Percentiles rank a stretch among this genome's conserved stretches.
Evolutionary conservation across 1,140 invertebrate genomes (phyloP).

Genomic region (Anastatus disparis): DNA sequence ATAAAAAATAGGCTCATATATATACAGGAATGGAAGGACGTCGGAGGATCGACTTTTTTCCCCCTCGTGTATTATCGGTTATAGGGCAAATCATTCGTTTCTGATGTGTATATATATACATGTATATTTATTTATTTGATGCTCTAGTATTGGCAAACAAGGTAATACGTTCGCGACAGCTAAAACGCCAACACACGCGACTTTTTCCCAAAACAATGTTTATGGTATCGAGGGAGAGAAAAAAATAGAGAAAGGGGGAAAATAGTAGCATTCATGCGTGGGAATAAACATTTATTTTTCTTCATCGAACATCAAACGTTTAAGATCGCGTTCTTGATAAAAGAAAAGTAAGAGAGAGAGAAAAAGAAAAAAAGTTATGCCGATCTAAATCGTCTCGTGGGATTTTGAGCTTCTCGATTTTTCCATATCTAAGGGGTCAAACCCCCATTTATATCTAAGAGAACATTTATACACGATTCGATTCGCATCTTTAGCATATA

Average conservation of each 20-base stretch:
- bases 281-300: conserved; percentile 25
- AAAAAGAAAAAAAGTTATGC: too few relatives aligned
- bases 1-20: too few relatives aligned
- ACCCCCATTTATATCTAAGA: too few relatives aligned
- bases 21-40: neutral
- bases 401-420: too few relatives aligned
- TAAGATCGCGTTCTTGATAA: too few relatives aligned
- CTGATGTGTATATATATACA: too few relatives aligned
- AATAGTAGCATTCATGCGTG: conserved; percentile 20
- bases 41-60: neutral
- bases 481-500: conserved; percentile 10
- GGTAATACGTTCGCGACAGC: neutral
- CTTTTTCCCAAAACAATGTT: too few relatives aligned
- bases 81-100: conserved; percentile 9
- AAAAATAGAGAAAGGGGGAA: too few relatives aligned
- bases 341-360: too few relatives aligned
- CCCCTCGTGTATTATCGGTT: neutral
- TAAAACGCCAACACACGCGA: too few relatives aligned
- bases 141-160: conserved; percentile 13
- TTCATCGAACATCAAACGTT: conserved; percentile 3
- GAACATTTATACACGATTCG: conserved; percentile 26
- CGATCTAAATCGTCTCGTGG: too few relatives aligned
- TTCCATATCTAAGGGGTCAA: conserved; percentile 16
- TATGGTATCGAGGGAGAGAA: too few relatives aligned
- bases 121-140: neutral